These are phyloP conservation scores for Dysidea cf. avara DNA, from an alignment of 37 sponge, comb jelly and placozoan species.

Conservation along the genomic window DNA sequence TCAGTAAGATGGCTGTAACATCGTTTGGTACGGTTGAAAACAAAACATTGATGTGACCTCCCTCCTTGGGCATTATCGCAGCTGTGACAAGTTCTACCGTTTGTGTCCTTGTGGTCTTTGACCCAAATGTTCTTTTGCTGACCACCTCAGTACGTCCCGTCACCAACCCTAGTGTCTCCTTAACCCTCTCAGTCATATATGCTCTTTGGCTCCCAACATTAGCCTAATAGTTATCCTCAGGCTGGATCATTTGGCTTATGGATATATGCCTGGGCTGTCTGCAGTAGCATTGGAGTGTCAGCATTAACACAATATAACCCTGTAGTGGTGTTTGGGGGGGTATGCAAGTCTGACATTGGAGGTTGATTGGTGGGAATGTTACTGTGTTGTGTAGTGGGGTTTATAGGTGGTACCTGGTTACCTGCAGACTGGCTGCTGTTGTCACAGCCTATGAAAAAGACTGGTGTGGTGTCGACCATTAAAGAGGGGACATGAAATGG, in stretches of 20 bases:
- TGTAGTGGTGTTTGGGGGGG: no score
- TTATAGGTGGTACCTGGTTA: no score
- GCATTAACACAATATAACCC: no score
- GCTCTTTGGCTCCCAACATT: conserved; percentile 41
- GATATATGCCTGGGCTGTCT: no score
- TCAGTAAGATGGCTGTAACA: conserved; percentile 6
- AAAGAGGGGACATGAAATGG: conserved; percentile 15
- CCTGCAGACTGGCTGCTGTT: no score
- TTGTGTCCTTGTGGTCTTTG: background rate
- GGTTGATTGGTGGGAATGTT: no score
- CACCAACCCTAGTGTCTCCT: conserved; percentile 17
- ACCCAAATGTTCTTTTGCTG: conserved; percentile 17
- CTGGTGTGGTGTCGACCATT: conserved; percentile 38
- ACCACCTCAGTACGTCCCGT: conserved; percentile 2
- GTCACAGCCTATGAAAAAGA: no score
- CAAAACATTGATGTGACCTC: background rate
- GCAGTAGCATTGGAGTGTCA: no score
- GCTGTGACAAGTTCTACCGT: conserved; percentile 32
- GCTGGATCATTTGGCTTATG: conserved; percentile 9
- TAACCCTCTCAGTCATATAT: conserved; percentile 20
- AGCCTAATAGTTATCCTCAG: background rate
- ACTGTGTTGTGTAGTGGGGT: no score
- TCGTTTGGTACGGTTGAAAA: conserved; percentile 27
- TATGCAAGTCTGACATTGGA: no score
- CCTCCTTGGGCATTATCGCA: background rate